These are phyloP conservation scores for Homalodisca vitripennis DNA, from an alignment of 1,140 invertebrate species.

Conservation along the genomic window DNA sequence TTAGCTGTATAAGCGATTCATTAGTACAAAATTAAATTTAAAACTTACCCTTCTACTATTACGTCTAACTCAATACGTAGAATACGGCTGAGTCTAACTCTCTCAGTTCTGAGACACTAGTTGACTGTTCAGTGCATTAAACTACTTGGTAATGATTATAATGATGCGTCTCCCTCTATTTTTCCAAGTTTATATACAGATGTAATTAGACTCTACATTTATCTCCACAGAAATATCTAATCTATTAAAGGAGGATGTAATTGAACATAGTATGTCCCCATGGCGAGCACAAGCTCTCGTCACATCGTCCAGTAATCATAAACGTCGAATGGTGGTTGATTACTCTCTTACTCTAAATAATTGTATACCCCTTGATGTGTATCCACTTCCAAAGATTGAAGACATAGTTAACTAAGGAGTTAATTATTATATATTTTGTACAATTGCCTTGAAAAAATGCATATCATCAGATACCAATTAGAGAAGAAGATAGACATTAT, in stretches of 20 bases:
- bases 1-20: no score
- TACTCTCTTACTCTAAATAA: not conserved
- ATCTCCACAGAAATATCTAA: no score
- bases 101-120: no score
- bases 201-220: no score
- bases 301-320: not conserved
- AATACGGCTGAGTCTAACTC: no score
- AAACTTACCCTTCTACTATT: no score
- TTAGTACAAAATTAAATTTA: no score
- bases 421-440: not conserved
- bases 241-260: not conserved
- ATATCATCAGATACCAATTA: not conserved
- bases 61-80: no score
- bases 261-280: not conserved
- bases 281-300: constrained; percentile 14
- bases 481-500: not conserved
- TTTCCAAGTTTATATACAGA: no score
- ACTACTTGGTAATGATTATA: no score
- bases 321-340: not conserved
- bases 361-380: not conserved
- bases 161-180: no score
- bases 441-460: not conserved
- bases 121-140: no score
- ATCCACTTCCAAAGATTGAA: not conserved
- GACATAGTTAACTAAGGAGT: not conserved